Conservation (phyloP, 2,113 vertebrate species). For the Myrmecophaga tridactyla region DNA sequence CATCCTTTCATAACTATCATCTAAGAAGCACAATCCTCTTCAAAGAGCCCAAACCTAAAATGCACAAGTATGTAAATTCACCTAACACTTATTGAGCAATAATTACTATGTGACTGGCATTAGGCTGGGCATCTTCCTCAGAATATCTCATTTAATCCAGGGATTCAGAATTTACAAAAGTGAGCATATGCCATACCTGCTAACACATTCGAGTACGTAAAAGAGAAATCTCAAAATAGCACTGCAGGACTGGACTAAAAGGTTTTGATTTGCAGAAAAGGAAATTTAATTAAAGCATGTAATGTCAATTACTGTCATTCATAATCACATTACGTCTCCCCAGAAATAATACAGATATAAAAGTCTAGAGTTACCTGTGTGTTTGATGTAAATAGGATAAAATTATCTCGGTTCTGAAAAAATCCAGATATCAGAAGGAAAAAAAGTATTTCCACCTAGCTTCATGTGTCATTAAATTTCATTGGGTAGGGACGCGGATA, state of each 20-base stretch:
- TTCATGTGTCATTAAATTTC: constrained; percentile 61
- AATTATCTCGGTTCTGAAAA: constrained; percentile 87
- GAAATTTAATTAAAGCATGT: constrained; percentile 88
- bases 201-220: constrained; percentile 82
- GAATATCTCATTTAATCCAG: constrained; percentile 64
- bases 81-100: constrained; percentile 42
- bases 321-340: constrained; percentile 83
- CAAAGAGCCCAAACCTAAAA: constrained; percentile 11
- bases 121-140: background rate
- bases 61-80: background rate
- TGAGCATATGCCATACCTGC: constrained; percentile 80
- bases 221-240: constrained; percentile 85
- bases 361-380: constrained; percentile 87
- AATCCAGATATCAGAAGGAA: constrained; percentile 82
- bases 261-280: constrained; percentile 86
- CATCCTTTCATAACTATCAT: background rate
- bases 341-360: constrained; percentile 86
- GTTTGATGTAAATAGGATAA: constrained; percentile 88
- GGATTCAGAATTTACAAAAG: constrained; percentile 81
- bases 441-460: constrained; percentile 72
- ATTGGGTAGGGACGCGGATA: constrained; percentile 59
- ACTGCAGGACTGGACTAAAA: constrained; percentile 85
- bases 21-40: background rate
- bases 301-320: constrained; percentile 90
- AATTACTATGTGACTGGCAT: constrained; percentile 4